Evolutionary conservation across 1,140 invertebrate species (phyloP).

Genomic region (Panagrolaimus sp.): DNA sequence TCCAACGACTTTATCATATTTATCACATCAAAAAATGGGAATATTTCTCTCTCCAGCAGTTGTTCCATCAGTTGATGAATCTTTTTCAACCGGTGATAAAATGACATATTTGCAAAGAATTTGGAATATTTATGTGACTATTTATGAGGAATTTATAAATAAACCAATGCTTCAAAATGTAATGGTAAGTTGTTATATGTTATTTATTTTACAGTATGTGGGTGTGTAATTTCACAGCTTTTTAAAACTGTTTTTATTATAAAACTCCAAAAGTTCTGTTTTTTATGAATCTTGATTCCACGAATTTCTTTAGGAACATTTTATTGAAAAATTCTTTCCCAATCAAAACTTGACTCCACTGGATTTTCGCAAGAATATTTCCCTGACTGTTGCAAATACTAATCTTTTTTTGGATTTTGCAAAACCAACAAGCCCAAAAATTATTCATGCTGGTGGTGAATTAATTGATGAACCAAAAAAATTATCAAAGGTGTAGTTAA

Average conservation of each 20-base stretch:
- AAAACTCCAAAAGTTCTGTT: no score
- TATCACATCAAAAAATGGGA: not conserved
- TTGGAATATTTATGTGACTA: not conserved
- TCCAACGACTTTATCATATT: no score
- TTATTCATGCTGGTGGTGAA: not conserved
- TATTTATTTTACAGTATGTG: no score
- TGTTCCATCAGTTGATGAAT: not conserved
- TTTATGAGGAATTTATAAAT: no score
- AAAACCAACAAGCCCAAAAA: not conserved
- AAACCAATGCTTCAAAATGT: no score
- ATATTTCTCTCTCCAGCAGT: not conserved
- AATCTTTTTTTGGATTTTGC: slow-evolving; percentile 8
- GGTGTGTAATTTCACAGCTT: no score
- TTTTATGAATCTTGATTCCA: not conserved
- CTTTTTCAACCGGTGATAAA: not conserved
- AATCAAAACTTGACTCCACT: not conserved
- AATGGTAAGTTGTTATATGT: not conserved
- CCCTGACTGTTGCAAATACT: not conserved
- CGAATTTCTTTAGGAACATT: not conserved
- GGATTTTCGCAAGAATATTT: not conserved
- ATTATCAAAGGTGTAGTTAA: not conserved
- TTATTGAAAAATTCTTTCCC: not conserved
- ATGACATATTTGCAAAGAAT: not conserved
- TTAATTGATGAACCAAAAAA: not conserved
- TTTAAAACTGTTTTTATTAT: no score